phyloP scores from a whole-genome alignment of 2,113 vertebrate species.

The Phylloscopus trochilus region DNA sequence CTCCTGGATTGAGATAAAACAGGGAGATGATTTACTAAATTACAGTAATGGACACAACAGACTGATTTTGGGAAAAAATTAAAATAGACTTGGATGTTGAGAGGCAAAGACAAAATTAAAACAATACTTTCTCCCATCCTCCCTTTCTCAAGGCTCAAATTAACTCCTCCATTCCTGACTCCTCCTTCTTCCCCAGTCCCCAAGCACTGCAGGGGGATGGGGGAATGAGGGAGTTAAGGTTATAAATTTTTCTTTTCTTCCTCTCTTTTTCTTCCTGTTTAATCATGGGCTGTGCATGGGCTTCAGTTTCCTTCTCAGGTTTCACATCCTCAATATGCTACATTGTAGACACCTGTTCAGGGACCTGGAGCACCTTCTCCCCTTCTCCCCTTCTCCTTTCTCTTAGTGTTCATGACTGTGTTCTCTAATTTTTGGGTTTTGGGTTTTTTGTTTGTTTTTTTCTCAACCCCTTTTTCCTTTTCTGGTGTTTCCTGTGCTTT shows the following conservation, averaged over 20 bases:
- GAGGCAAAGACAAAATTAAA: not conserved
- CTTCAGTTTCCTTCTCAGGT: not conserved
- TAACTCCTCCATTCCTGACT: not conserved
- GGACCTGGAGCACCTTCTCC: not conserved
- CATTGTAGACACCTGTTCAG: not conserved
- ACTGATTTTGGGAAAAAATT: not conserved
- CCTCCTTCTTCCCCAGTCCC: not conserved
- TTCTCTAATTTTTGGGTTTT: not conserved
- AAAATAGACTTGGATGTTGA: not conserved
- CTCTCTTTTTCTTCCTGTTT: not conserved
- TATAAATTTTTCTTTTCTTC: not conserved
- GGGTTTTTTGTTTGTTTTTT: no score
- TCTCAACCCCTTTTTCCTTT: not conserved
- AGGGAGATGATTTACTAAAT: not conserved
- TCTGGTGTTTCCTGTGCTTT: not conserved
- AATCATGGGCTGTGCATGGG: accelerated
- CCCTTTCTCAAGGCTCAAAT: not conserved
- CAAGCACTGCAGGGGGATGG: accelerated
- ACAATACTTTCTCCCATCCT: not conserved
- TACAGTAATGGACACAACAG: not conserved
- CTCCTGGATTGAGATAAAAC: not conserved
- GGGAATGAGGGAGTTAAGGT: accelerated
- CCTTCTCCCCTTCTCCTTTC: not conserved
- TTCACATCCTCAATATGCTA: accelerated
- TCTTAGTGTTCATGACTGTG: not conserved